phyloP scores from a whole-genome alignment of 2,888 invertebrate genomes.

The Ptychoptera contaminata region DNA sequence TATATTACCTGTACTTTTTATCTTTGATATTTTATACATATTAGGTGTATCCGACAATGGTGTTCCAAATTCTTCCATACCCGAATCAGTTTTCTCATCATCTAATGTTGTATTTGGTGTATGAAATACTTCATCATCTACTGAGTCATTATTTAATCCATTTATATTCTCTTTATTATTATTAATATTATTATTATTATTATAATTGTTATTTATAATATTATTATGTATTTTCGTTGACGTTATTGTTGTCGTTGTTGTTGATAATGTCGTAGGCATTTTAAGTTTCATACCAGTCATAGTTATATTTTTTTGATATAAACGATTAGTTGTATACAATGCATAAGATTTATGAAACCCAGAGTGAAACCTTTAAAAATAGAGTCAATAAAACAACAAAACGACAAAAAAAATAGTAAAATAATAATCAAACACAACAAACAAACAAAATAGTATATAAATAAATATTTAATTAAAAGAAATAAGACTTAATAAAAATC shows the following conservation, averaged over 20 bases:
- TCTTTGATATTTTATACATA: constrained; percentile 8
- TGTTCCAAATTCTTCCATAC: constrained; percentile 25
- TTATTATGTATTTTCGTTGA: background rate
- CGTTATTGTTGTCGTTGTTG: constrained; percentile 13
- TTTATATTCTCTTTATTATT: too few species aligned
- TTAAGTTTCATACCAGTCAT: constrained; percentile 24
- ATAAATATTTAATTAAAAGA: constrained; percentile 8
- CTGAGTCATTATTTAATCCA: background rate
- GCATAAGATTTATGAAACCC: constrained; percentile 27
- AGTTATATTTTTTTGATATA: constrained; percentile 28
- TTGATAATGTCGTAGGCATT: constrained; percentile 17
- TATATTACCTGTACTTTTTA: constrained; percentile 5
- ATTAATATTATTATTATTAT: too few species aligned
- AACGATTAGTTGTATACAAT: constrained; percentile 30
- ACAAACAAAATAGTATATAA: constrained; percentile 11
- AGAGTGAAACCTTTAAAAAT: constrained; percentile 14
- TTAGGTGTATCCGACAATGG: constrained; percentile 24
- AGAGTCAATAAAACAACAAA: constrained; percentile 6
- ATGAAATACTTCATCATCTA: constrained; percentile 17
- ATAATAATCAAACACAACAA: background rate
- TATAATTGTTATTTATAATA: too few species aligned
- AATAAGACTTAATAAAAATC: constrained; percentile 11
- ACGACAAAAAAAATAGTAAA: background rate
- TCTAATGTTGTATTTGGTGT: constrained; percentile 26
- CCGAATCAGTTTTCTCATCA: constrained; percentile 16